Evolutionary conservation across 2,888 invertebrate genomes (phyloP), one percentile per base, ranked within the genome.

Genomic region (Diadegma fenestrale): DNA sequence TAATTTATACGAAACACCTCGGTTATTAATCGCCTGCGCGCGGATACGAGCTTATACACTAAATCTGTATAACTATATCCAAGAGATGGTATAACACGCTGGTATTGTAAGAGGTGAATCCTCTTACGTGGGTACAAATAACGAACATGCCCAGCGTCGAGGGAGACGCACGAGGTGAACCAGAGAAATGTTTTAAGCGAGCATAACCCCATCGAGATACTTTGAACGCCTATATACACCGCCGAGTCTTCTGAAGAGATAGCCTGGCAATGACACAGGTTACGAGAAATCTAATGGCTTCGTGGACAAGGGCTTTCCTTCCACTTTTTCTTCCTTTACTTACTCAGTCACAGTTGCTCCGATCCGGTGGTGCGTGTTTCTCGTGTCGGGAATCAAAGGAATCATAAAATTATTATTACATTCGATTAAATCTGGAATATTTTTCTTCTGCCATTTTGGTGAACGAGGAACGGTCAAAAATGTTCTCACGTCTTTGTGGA

Each of bases 141-240:
- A 93, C 93, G 92, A 92, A 93, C 92, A 93, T 91, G 89, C 90
- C 88, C 86, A 89, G 87, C 88, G 88, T 88, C 87, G 87, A 88
- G 90, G 88, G 87, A 89, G 87, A 86, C 89, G 89, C 88, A 86
- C 88, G 90, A 87, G 90, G 89, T 91, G 92, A 93, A 92, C 92
- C 91, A 92, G 93, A 93, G 93, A 93, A 93, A 93, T 93, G 93
- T 93, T 93, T 93, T 91, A 93, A 93, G 91, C 92, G 91, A 92
- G 91, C 90, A 26, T 1, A 91, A 90, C 90, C 90, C 91, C 87
- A 88, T 66, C 71, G 72, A 85, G 26, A 73, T 58, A 26, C 14
- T 58, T 58, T 26, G 58, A 58, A 14, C 26, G 26, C 58, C 26
- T 14, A 26, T 58, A 26, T 1, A 48, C 17, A 17, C 8, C 14